Evolutionary conservation across 2,113 vertebrate species (phyloP), one percentile per base, ranked within the genome.

Genomic region (Dipodomys merriami): DNA sequence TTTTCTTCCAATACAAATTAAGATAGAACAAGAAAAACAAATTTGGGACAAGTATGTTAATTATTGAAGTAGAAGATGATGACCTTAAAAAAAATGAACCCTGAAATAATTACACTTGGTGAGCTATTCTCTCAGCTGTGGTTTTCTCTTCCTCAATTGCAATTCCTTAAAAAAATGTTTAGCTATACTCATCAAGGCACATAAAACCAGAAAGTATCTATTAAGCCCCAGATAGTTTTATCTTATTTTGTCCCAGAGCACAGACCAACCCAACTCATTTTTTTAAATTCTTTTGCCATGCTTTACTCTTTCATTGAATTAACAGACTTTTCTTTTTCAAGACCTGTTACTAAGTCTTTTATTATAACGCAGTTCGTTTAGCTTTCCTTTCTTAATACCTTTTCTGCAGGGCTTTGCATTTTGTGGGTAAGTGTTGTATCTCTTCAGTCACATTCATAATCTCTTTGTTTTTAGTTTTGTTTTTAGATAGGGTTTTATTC

Each of bases 281-380:
- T 49, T 49, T 49, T 4, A 12, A 15, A 4, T 57, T 57, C 53
- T 57, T 57, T 18, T 57, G 49, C 15, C 4, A 4, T 57, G 53
- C 16, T 16, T 74, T 88, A 79, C 60, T 60, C 4, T 73, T 71
- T 86, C 62, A 67, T 20, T 88, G 35, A 88, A 79, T 62, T 79
- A 91, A 87, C 15, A 79, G 25, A 74, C 2, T 91, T 69, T 73
- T 49, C 3, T n/a, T 96, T 94, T 72, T 49, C 33, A 90, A 93
- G 30, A 74, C 4, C 68, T 12, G 44, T 88, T 76, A 83, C 64
- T 77, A 95, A 86, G 95, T 79, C 10, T 49, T 74, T 78, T 72
- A 46, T 65, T 87, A 72, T 91, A 46, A 81, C n/a, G 71, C 27
- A 89, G 60, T 7, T 10, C 53, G 65, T 79, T 57, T 57, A 57